These are phyloP conservation scores for Limnothrissa miodon DNA, from an alignment of 2,113 vertebrate genomes.

Conservation along the genomic window DNA sequence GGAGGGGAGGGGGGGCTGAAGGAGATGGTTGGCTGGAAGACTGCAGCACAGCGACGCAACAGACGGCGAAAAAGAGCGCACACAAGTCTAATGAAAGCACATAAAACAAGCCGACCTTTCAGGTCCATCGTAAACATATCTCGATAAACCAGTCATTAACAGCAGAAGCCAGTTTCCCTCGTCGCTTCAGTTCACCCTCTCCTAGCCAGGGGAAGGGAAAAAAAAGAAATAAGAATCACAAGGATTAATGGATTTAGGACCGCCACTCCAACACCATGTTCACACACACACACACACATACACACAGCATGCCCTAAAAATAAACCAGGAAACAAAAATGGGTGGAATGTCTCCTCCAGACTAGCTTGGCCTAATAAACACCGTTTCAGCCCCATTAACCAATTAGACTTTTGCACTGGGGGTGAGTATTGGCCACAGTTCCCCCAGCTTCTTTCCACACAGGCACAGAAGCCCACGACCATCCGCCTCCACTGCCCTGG, in stretches of 20 bases:
- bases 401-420: slow-evolving; percentile 11
- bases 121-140: slow-evolving; percentile 15
- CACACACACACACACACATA: slow-evolving; percentile 20
- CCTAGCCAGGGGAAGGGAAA: background rate
- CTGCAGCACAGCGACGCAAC: background rate
- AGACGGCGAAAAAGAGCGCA: background rate
- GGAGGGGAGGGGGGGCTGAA: background rate
- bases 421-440: background rate
- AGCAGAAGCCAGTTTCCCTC: slow-evolving; percentile 37
- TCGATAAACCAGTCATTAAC: slow-evolving; percentile 42
- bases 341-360: slow-evolving; percentile 33
- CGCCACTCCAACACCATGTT: slow-evolving; percentile 2
- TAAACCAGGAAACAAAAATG: slow-evolving; percentile 29
- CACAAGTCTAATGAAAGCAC: slow-evolving; percentile 32
- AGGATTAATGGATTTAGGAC: slow-evolving; percentile 34
- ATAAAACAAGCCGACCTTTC: slow-evolving; percentile 22
- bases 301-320: slow-evolving; percentile 26
- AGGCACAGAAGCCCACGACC: background rate
- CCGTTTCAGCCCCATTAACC: slow-evolving; percentile 30
- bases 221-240: slow-evolving; percentile 10
- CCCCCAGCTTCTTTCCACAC: background rate
- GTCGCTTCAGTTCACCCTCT: slow-evolving; percentile 18
- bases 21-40: background rate
- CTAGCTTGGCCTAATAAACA: slow-evolving; percentile 28
- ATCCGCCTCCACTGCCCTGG: background rate